A percentile compares a stretch with the other conserved stretches of the same genome.
Evolutionary conservation across 2,113 vertebrate genomes (phyloP).

Genomic region (Planiliza haematocheilus): DNA sequence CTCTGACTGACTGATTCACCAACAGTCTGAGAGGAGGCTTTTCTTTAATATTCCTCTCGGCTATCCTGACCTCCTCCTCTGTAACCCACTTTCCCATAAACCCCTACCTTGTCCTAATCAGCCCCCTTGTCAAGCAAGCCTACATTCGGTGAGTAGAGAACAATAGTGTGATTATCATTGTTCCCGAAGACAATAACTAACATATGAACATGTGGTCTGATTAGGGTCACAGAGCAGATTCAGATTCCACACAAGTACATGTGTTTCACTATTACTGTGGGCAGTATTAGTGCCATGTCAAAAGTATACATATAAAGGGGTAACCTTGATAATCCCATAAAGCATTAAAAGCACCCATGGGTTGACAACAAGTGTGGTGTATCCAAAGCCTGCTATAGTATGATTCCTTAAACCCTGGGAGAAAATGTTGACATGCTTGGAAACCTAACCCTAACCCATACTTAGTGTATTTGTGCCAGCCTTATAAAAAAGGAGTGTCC

Average conservation of each 20-base stretch:
- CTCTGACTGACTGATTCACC: constrained; percentile 41
- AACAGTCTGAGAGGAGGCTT: constrained; percentile 26
- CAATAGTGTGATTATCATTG: constrained; percentile 60
- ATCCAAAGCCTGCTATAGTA: too few species aligned
- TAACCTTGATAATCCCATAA: too few species aligned
- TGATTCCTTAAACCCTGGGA: too few species aligned
- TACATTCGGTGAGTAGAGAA: constrained; percentile 40
- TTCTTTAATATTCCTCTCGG: constrained; percentile 19
- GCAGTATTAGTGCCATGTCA: too few species aligned
- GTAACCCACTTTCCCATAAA: constrained; percentile 72
- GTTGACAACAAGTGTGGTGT: too few species aligned
- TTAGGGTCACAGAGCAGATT: constrained; percentile 4
- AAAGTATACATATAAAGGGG: too few species aligned
- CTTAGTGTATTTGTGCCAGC: too few species aligned
- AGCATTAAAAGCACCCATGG: too few species aligned
- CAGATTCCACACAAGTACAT: neutral
- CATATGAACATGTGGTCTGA: constrained; percentile 48
- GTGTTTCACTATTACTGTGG: neutral
- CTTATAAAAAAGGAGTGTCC: too few species aligned
- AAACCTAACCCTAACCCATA: too few species aligned
- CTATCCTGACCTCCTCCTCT: constrained; percentile 31
- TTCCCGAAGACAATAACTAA: constrained; percentile 59
- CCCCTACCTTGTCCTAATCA: constrained; percentile 27
- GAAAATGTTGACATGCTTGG: too few species aligned
- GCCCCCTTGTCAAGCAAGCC: constrained; percentile 19